phyloP scores from a whole-genome alignment of 2,113 vertebrate genomes.

The Dipodomys spectabilis region DNA sequence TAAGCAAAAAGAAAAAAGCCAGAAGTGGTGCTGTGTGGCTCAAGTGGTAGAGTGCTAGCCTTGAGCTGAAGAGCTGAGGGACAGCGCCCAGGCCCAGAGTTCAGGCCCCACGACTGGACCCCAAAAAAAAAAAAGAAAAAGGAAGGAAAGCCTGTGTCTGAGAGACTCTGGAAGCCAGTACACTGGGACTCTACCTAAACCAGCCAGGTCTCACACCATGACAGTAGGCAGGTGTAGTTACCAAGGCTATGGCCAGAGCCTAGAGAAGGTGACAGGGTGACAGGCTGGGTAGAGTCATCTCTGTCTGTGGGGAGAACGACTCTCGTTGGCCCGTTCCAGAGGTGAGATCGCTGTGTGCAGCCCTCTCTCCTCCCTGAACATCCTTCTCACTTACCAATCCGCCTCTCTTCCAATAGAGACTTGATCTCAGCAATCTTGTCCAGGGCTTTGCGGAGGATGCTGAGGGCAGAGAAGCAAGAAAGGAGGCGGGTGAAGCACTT shows the following conservation, averaged over 20 bases:
- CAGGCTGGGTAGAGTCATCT: fast-evolving
- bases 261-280: background rate
- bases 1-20: too few relatives aligned
- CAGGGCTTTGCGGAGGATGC: conserved; percentile 92
- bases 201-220: too few relatives aligned
- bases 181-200: too few relatives aligned
- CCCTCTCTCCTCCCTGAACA: fast-evolving
- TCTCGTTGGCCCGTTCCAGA: background rate
- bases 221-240: too few relatives aligned
- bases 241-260: too few relatives aligned
- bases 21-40: too few relatives aligned
- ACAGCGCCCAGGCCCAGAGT: too few relatives aligned
- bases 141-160: background rate
- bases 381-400: conserved; percentile 89
- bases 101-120: too few relatives aligned
- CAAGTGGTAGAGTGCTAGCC: too few relatives aligned
- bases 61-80: too few relatives aligned
- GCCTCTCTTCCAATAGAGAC: conserved; percentile 92
- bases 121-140: background rate
- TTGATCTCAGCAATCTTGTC: conserved; percentile 97
- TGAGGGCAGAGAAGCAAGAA: conserved; percentile 70
- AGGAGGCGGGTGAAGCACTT: background rate
- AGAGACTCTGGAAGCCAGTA: background rate
- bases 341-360: background rate
- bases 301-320: background rate